phyloP scores from a whole-genome alignment of 2,797 vertebrate genomes.

The Threskiornis aethiopicus region DNA sequence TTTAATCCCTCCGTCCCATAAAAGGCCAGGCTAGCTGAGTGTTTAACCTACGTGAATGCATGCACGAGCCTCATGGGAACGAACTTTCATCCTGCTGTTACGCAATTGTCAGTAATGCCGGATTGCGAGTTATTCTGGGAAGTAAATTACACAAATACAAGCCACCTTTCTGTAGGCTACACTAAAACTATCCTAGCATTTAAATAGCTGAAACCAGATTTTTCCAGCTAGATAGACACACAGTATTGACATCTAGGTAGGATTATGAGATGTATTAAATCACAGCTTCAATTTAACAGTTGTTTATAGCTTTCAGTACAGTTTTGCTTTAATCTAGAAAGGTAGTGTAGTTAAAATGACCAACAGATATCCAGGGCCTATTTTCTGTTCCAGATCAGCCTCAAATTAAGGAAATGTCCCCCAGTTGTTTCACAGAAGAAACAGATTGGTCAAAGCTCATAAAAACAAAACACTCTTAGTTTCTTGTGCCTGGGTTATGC shows the following conservation, averaged over 20 bases:
- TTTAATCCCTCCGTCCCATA: background rate
- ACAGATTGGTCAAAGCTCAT: background rate
- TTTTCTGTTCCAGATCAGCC: background rate
- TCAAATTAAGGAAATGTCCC: background rate
- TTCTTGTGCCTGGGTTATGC: background rate
- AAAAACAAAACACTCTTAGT: background rate
- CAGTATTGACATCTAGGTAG: background rate
- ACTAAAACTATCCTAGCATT: background rate
- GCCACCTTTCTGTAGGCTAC: background rate
- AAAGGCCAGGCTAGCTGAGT: background rate
- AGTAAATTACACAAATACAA: background rate
- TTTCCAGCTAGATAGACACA: background rate
- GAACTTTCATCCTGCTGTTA: background rate
- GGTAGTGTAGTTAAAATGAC: background rate
- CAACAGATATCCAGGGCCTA: background rate
- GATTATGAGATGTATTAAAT: background rate
- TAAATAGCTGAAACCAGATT: background rate
- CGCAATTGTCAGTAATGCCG: background rate
- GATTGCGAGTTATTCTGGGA: slow-evolving; percentile 49
- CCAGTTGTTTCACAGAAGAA: background rate
- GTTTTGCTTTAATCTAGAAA: background rate
- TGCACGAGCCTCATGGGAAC: background rate
- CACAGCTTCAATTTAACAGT: background rate
- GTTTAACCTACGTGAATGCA: background rate
- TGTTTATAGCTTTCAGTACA: background rate